These are phyloP conservation scores for Phlogophora meticulosa DNA, from an alignment of 2,888 invertebrate genomes.

Conservation along the genomic window DNA sequence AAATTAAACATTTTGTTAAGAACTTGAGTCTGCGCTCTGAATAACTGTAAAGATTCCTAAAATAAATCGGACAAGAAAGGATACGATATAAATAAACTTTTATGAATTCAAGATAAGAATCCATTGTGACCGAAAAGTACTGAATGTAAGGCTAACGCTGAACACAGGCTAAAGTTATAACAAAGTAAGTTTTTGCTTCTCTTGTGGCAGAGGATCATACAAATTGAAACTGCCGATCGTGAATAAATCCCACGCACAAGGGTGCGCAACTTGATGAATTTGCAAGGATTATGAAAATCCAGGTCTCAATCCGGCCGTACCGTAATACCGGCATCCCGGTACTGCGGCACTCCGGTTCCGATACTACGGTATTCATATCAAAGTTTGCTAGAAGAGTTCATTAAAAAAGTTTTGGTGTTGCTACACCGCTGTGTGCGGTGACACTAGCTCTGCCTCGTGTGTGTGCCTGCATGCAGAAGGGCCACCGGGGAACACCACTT, in stretches of 20 bases:
- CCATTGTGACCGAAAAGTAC: constrained; percentile 8
- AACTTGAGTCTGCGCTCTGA: no score
- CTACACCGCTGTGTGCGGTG: constrained; percentile 36
- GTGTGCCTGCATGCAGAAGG: constrained; percentile 32
- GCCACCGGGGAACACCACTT: neutral
- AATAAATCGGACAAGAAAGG: constrained; percentile 6
- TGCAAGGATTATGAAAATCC: constrained; percentile 58
- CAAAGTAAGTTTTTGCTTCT: constrained; percentile 31
- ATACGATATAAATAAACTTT: neutral
- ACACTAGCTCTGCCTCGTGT: neutral
- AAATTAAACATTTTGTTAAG: no score
- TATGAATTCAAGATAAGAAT: constrained; percentile 7
- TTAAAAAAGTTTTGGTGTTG: constrained; percentile 63
- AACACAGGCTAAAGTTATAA: constrained; percentile 29
- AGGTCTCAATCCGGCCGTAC: constrained; percentile 48
- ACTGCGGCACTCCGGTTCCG: neutral
- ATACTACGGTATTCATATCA: constrained; percentile 44
- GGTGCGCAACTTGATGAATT: constrained; percentile 51
- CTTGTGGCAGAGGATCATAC: constrained; percentile 42
- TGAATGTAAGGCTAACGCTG: constrained; percentile 6
- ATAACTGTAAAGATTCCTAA: neutral
- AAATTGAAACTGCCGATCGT: constrained; percentile 59
- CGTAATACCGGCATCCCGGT: constrained; percentile 3
- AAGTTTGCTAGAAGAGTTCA: constrained; percentile 61
- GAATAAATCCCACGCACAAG: constrained; percentile 54